Evolutionary conservation across 2,888 invertebrate genomes (phyloP), one percentile per base, ranked within the genome.

Genomic region (Amblyteles armatorius): DNA sequence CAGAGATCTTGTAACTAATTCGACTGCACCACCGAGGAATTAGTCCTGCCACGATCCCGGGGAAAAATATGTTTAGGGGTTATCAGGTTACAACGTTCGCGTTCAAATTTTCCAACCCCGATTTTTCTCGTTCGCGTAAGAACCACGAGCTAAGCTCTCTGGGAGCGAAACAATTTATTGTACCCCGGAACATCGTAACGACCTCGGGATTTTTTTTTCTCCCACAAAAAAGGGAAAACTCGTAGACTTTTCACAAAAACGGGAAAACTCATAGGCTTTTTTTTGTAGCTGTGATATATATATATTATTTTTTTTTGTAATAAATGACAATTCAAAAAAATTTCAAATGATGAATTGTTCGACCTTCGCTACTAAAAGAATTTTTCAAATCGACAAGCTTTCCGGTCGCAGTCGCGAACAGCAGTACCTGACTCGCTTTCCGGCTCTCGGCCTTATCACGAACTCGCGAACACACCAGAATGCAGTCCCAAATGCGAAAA

Each of bases 1-100:
- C 9, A 71, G 55, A 71, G 67, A 69, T 60, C 67, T 73, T 84
- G 84, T 73, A 78, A 81, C 78, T 33, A 67, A 78, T 82, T 82
- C 78, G 72, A 68, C 63, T 44, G 22, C 48, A 19, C 80, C 67
- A 72, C 48, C 50, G 60, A 68, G 50, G 50, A 73, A 78, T 82
- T 78, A 68, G 57, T 57, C 13, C 40, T 26, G 55, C 50, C 50
- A 78, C 72, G 52, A 40, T 36, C 68, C 29, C 11, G 72, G 73
- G 48, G 73, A 50, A 68, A 84, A 73, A 84, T 68, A 78, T 81
- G 81, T 72, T 81, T 63, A 55, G 78, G 65, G 44, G 16, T 50
- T 77, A 60, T 84, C 84, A 60, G 57, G 36, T 84, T 84, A 73
- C 84, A 40, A 16, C 19, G 29, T 48, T 67, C 44, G n/a, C 29